Evolutionary conservation across 2,888 invertebrate genomes (phyloP), one percentile per base, ranked within the genome.

Genomic region (Trissoscelio sp.): DNA sequence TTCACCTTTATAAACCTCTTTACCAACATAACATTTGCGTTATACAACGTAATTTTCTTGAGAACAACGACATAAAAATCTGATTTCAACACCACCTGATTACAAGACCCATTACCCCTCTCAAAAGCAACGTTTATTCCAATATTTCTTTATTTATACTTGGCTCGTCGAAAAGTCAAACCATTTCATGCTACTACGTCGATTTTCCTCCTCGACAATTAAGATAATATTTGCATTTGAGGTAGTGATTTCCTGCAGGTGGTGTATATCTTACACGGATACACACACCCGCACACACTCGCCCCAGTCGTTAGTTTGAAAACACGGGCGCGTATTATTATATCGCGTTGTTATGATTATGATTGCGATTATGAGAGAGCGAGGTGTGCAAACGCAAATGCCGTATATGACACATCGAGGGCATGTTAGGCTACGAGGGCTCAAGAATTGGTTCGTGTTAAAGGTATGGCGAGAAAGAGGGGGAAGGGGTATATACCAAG

Each of bases 221-320:
- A 90, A 90, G 91, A 90, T 89, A 91, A 91, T 90, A 91, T 91
- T 91, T 90, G 90, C 91, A 90, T 90, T 89, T 84, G 88, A 88
- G 89, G 75, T 89, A 87, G 90, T 90, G 91, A 91, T 91, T 91
- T 91, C 91, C 91, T 91, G 91, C 91, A 91, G 91, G 91, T 91
- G 91, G 69, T 51, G 31, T 31, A 24, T 51, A 64, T 42, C 55
- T 44, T 64, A 22, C 66, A 67, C 66, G 28, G 53, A 51, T 58
- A 75, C 58, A 58, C 53, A 34, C 57, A 57, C 74, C 37, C 4
- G 22, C 82, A 77, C 81, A 77, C 81, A 77, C 83, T 74, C 85
- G 74, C 39, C 62, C 51, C 72, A 80, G 87, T 87, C 86, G 88
- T 89, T 88, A 88, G 83, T 85, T 85, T 78, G 67, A 64, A 85